Percentiles rank a stretch among this genome's conserved stretches.
These are phyloP conservation scores for Rugalucina vietnamica DNA, from an alignment of 2,888 invertebrate species.

Conservation along the genomic window DNA sequence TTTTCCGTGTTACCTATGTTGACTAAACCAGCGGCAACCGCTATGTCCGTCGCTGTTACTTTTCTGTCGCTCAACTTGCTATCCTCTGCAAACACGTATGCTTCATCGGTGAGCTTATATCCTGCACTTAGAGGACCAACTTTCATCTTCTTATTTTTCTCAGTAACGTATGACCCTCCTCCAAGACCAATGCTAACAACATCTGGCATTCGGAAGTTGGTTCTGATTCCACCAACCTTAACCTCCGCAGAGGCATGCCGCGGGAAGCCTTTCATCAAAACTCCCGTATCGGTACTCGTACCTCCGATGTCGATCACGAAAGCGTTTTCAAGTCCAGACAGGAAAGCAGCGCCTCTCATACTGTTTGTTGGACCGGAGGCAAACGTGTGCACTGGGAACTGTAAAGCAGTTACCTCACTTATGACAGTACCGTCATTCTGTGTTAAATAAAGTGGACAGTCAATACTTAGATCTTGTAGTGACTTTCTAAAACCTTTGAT, in stretches of 20 bases:
- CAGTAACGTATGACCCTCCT: constrained; percentile 79
- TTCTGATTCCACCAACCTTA: constrained; percentile 77
- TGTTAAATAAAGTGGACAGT: constrained; percentile 79
- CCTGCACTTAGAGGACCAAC: constrained; percentile 82
- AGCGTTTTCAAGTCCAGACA: constrained; percentile 74
- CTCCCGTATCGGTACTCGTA: constrained; percentile 80
- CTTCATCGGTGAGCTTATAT: constrained; percentile 71
- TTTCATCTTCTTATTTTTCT: constrained; percentile 24
- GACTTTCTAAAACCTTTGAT: constrained; percentile 73
- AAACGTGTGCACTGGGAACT: constrained; percentile 78
- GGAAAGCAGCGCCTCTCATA: constrained; percentile 81
- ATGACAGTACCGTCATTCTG: constrained; percentile 82
- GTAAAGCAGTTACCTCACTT: constrained; percentile 69
- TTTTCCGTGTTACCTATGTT: constrained; percentile 64
- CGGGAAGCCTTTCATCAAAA: constrained; percentile 79
- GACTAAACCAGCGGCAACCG: constrained; percentile 76
- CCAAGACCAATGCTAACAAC: constrained; percentile 81
- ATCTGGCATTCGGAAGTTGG: constrained; percentile 82
- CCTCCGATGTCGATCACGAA: constrained; percentile 82
- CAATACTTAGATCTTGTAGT: constrained; percentile 69
- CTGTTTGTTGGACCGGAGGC: constrained; percentile 82
- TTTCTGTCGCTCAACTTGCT: constrained; percentile 19
- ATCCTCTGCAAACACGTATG: constrained; percentile 69
- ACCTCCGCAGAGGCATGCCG: constrained; percentile 76
- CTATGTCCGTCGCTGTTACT: constrained; percentile 80